These are phyloP conservation scores for Polylopha cassiicola DNA, from an alignment of 2,888 invertebrate species.

Conservation along the genomic window DNA sequence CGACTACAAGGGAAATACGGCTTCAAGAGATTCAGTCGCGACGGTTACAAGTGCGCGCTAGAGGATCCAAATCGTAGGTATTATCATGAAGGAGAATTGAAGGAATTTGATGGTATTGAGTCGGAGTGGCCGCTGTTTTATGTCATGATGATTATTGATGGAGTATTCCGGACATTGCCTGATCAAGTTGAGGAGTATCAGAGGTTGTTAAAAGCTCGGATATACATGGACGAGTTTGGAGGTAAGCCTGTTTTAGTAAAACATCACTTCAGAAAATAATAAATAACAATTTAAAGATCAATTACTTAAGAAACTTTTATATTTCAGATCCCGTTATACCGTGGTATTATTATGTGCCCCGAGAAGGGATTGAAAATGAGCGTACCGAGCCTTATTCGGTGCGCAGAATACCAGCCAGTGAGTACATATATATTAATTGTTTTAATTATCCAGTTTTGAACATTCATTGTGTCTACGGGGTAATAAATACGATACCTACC, in stretches of 20 bases:
- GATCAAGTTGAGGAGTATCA: conserved; percentile 96
- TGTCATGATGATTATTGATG: conserved; percentile 97
- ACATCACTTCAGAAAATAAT: neutral
- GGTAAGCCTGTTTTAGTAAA: conserved; percentile 61
- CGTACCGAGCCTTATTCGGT: conserved; percentile 82
- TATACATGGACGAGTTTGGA: conserved; percentile 89
- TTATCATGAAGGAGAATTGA: conserved; percentile 94
- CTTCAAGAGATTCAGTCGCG: conserved; percentile 94
- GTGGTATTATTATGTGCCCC: conserved; percentile 93
- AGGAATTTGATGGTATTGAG: conserved; percentile 96
- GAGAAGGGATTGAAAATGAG: conserved; percentile 84
- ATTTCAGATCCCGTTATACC: conserved; percentile 92
- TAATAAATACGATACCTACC: conserved; percentile 5
- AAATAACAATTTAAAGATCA: neutral
- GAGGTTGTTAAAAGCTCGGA: conserved; percentile 86
- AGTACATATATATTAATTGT: conserved; percentile 35
- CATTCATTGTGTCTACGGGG: too few relatives aligned
- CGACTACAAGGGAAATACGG: conserved; percentile 93
- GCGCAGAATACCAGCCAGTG: conserved; percentile 78
- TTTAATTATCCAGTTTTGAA: too few relatives aligned
- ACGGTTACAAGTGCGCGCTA: conserved; percentile 93
- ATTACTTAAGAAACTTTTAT: conserved; percentile 12
- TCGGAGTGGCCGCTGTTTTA: conserved; percentile 99
- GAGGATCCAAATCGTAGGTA: conserved; percentile 88
- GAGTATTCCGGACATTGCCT: conserved; percentile 90